Base-by-base conservation (phyloP, 92 coral and sea anemone genomes). In the Isaurus tuberculatus region DNA sequence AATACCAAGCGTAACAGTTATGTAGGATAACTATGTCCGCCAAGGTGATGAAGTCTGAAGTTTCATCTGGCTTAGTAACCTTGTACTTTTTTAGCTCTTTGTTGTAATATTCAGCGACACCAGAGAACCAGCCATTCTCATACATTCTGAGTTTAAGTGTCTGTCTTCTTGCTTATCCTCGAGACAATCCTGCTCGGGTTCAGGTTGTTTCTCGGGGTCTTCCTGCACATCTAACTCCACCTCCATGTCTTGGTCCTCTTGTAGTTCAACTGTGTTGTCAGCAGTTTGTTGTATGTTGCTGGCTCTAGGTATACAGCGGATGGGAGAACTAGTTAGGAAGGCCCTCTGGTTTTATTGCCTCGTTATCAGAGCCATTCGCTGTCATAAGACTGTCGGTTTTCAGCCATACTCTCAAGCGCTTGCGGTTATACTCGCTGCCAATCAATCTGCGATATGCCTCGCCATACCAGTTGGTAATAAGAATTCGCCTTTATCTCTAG, bases 111-210 rank as follows among this genome's bases (percentile, higher is more conserved):
- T 72, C 72, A 29, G 58, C 29, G 27, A 63, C 79, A 42, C 88
- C 88, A 28, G 88, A 72, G 74, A 85, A 85, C 83, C 88, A 36
- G 51, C 83, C 88, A 67, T 63, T 29, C 34, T 85, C 71, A 49
- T 83, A n/a, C 67, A 75, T 43, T 83, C 65, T 15, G 58, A 70
- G 20, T 37, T 44, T 23, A 70, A 51, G 86, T 83, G 70, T 83
- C 80, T 46, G 70, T 84, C 83, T 63, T 84, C 66, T 36, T 32
- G 75, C 55, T 26, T 72, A 64, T 84, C 88, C 80, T 84, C 83
- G 55, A 84, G 53, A 65, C 75, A 57, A 9, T 46, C 73, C n/a
- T n/a, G 71, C 27, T n/a, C n/a, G n/a, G n/a, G n/a, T n/a, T 30
- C 34, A 20, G 36, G 34, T 65, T 29, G 40, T 65, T 30, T 65